phyloP scores from a whole-genome alignment of 1,140 invertebrate species.

The Drosophila aff. region DNA sequence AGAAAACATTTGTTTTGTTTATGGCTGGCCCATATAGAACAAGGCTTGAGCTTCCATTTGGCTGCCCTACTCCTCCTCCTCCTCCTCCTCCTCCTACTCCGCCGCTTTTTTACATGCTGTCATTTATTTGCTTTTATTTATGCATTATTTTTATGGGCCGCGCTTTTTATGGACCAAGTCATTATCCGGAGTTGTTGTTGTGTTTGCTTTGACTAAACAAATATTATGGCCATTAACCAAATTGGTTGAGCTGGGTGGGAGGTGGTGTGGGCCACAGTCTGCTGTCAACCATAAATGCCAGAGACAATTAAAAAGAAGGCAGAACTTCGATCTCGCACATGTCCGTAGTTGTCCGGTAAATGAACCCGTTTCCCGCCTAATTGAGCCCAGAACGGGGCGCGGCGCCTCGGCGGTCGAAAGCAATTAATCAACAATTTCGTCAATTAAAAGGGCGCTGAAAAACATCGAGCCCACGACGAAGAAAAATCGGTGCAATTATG shows the following conservation, averaged over 20 bases:
- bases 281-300: constrained; percentile 50
- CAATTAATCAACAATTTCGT: constrained; percentile 79
- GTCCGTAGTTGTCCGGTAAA: constrained; percentile 46
- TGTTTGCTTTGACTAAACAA: constrained; percentile 81
- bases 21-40: constrained; percentile 33
- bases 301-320: constrained; percentile 54
- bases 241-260: constrained; percentile 63
- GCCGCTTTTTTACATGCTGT: constrained; percentile 67
- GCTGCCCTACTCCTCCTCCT: not conserved
- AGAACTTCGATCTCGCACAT: constrained; percentile 34
- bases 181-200: constrained; percentile 70
- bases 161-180: constrained; percentile 72
- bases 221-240: constrained; percentile 82
- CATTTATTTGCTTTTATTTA: constrained; percentile 83
- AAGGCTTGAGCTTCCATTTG: constrained; percentile 24
- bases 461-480: constrained; percentile 16
- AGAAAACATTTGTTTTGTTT: constrained; percentile 50
- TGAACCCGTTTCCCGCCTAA: constrained; percentile 43
- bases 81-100: not conserved
- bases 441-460: constrained; percentile 56
- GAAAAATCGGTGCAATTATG: constrained; percentile 78
- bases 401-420: constrained; percentile 58
- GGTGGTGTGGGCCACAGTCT: constrained; percentile 1
- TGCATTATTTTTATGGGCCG: constrained; percentile 79
- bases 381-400: constrained; percentile 47